Evolutionary conservation across 2,888 invertebrate species (phyloP), one percentile per base, ranked within the genome.

Genomic region (Phymatocera aterrima): DNA sequence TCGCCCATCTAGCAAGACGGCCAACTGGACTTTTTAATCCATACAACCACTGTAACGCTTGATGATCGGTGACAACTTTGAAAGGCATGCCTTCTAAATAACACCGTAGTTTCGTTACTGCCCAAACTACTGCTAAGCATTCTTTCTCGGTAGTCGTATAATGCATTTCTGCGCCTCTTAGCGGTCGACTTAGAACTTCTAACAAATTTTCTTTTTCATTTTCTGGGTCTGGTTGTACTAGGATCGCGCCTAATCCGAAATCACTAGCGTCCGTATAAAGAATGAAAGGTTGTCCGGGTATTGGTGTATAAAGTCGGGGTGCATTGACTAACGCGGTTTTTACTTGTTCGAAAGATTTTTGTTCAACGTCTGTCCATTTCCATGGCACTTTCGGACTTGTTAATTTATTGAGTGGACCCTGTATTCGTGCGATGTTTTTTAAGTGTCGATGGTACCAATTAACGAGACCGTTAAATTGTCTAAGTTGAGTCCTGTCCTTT

Each of bases 241-340:
- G 74, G 0, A 83, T 79, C 1, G 82, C 82, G 5, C 81, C 80
- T 12, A 83, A 57, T 1, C 81, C 81, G 8, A 78, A 79, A 8
- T 83, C 81, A 31, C 80, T 82, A 1, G 79, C 78, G 31, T 82
- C 81, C 1, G 81, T 81, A 34, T 81, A 79, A 2, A 79, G 54
- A 18, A 78, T n/a, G 60, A 80, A 61, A 4, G 79, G 77, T 28
- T 79, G 74, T 51, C 78, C 78, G 3, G 80, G 80, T 74, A 79
- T 79, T 15, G 81, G 81, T 2, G 54, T 46, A 18, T 72, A 79
- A 46, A 81, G 24, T 1, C n/a, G 72, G 1, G 81, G 79, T 1
- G 72, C 77, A n/a, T 78, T 72, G 6, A 37, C 40, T 21, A 81
- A 60, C 21, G 78, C 79, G 5, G 54, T 21, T 54, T 79, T 79